Evolutionary conservation across 2,888 invertebrate genomes (phyloP).

Genomic region (Tetragonula carbonaria): DNA sequence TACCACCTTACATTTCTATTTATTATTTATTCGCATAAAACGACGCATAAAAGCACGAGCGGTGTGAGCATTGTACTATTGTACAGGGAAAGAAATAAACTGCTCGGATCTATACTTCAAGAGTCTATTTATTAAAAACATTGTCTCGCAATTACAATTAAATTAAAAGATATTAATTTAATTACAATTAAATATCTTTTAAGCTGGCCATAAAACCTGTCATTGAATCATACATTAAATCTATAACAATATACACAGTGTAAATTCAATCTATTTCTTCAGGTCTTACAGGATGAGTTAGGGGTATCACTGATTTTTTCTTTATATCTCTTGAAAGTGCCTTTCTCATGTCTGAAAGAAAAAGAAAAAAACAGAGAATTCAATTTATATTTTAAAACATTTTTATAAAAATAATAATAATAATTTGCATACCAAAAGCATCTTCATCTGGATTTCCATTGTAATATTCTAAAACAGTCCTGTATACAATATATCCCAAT

Average conservation of each 20-base stretch:
- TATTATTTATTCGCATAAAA: conserved; percentile 82
- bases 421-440: conserved; percentile 93
- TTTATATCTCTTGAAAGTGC: conserved; percentile 96
- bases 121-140: conserved; percentile 34
- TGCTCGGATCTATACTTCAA: conserved; percentile 68
- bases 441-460: conserved; percentile 99
- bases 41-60: conserved; percentile 75
- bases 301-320: conserved; percentile 96
- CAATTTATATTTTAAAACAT: background rate
- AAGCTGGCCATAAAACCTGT: conserved; percentile 12
- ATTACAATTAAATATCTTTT: conserved; percentile 1
- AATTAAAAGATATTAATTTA: background rate
- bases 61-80: conserved; percentile 79
- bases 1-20: conserved; percentile 76
- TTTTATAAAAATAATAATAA: conserved; percentile 75
- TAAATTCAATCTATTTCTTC: conserved; percentile 93
- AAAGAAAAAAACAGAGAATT: conserved; percentile 9
- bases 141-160: background rate
- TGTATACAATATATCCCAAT: conserved; percentile 97
- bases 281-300: conserved; percentile 96
- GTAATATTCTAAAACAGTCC: conserved; percentile 98
- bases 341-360: conserved; percentile 97
- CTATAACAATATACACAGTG: conserved; percentile 7
- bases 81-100: conserved; percentile 79
- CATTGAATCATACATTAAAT: conserved; percentile 29